Percentiles rank a stretch among this genome's conserved stretches.
Evolutionary conservation across 2,888 invertebrate genomes (phyloP).

Genomic region (Trichopria drosophilae): DNA sequence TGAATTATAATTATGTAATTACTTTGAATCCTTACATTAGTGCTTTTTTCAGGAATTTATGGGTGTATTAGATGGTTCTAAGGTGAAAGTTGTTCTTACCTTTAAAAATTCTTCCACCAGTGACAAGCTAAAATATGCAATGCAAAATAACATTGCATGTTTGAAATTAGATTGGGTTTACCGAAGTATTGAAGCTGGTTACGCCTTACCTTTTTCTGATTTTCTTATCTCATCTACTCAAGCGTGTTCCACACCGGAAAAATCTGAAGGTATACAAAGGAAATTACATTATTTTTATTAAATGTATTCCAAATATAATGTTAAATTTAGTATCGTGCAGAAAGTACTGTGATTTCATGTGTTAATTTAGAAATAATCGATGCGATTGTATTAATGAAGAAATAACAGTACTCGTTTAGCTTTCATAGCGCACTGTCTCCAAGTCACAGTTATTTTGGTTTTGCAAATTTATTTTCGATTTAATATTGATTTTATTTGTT

Average conservation of each 20-base stretch:
- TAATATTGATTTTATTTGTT: too few species aligned
- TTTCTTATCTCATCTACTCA: constrained; percentile 64
- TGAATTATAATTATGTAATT: constrained; percentile 9
- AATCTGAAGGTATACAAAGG: constrained; percentile 51
- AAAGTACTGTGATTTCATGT: too few species aligned
- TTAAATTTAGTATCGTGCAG: too few species aligned
- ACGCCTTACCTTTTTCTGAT: constrained; percentile 66
- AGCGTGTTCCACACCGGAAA: constrained; percentile 74
- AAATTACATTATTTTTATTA: too few species aligned
- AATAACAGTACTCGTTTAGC: too few species aligned
- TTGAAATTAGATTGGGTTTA: constrained; percentile 78
- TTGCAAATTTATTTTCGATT: too few species aligned
- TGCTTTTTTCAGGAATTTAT: constrained; percentile 58
- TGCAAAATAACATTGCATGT: constrained; percentile 67
- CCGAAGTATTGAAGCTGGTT: constrained; percentile 74
- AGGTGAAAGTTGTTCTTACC: constrained; percentile 62
- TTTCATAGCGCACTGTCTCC: too few species aligned
- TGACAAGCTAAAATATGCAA: constrained; percentile 71
- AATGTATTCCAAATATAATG: too few species aligned
- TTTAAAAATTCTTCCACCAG: constrained; percentile 60
- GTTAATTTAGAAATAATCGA: too few species aligned
- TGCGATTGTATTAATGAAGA: too few species aligned
- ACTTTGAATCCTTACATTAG: constrained; percentile 6
- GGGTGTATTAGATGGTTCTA: constrained; percentile 62
- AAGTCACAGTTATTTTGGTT: too few species aligned